phyloP scores from a whole-genome alignment of 2,888 invertebrate species.

The Chrysolina haemoptera region DNA sequence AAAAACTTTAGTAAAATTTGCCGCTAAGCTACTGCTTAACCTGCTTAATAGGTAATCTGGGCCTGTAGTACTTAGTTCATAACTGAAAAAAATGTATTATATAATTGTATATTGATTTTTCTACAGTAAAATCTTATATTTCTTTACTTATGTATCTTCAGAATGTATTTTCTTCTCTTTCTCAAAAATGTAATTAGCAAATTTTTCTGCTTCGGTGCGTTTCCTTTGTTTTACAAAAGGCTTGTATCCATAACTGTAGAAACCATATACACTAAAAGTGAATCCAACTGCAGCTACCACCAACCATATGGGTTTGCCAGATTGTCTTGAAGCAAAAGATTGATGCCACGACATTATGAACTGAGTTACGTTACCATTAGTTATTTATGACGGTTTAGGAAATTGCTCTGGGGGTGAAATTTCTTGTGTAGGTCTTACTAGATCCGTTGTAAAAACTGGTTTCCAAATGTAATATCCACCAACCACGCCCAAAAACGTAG shows the following conservation, averaged over 20 bases:
- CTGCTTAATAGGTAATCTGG: too few relatives aligned
- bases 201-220: conserved; percentile 38
- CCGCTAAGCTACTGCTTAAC: too few relatives aligned
- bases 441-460: conserved; percentile 60
- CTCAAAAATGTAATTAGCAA: conserved; percentile 48
- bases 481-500: conserved; percentile 61
- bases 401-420: background rate
- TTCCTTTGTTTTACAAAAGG: conserved; percentile 53
- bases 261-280: conserved; percentile 43
- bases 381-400: background rate
- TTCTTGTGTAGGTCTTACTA: background rate
- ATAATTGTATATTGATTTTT: too few relatives aligned
- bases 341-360: conserved; percentile 39
- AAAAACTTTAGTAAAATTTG: too few relatives aligned
- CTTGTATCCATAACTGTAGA: conserved; percentile 50
- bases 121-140: background rate
- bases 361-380: background rate
- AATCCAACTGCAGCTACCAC: conserved; percentile 53
- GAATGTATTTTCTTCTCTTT: conserved; percentile 29
- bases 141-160: background rate
- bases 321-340: conserved; percentile 45
- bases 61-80: too few relatives aligned
- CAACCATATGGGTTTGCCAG: conserved; percentile 56
- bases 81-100: too few relatives aligned
- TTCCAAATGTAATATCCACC: conserved; percentile 69